Evolutionary conservation across 2,113 vertebrate species (phyloP).

Genomic region (Panurus biarmicus): DNA sequence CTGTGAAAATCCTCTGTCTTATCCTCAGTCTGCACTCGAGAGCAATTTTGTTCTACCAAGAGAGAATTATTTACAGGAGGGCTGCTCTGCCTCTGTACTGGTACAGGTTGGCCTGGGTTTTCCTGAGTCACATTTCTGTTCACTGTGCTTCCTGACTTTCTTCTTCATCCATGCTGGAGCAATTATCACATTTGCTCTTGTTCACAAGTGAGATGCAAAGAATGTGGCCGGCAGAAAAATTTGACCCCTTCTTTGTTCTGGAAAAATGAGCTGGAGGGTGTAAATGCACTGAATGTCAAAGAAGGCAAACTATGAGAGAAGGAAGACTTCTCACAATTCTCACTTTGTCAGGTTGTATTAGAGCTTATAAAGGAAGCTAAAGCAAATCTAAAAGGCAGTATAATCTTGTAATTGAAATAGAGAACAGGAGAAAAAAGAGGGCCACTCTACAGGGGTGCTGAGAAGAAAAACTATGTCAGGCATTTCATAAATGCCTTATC

Average conservation of each 20-base stretch:
- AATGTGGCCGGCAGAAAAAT: slow-evolving; percentile 20
- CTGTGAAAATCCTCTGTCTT: neutral
- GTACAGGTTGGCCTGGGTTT: neutral
- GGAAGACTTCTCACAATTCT: neutral
- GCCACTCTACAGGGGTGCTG: neutral
- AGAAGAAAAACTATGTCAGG: neutral
- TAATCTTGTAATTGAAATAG: slow-evolving; percentile 6
- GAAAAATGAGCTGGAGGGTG: slow-evolving; percentile 23
- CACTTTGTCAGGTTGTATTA: slow-evolving; percentile 35
- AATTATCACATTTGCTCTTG: slow-evolving; percentile 35
- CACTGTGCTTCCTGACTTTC: neutral
- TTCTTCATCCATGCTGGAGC: neutral
- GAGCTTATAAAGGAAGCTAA: neutral
- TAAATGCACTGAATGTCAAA: neutral
- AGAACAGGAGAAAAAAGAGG: neutral
- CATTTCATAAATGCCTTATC: neutral
- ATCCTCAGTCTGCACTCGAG: neutral
- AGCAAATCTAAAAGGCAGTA: neutral
- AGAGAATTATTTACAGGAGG: neutral
- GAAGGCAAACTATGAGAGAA: neutral
- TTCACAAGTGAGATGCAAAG: slow-evolving; percentile 31
- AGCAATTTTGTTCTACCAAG: neutral
- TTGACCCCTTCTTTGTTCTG: slow-evolving; percentile 30
- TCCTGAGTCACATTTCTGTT: neutral
- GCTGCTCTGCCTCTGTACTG: neutral